These are phyloP conservation scores for Chloroceryle aenea DNA, from an alignment of 2,113 vertebrate species.

Conservation along the genomic window DNA sequence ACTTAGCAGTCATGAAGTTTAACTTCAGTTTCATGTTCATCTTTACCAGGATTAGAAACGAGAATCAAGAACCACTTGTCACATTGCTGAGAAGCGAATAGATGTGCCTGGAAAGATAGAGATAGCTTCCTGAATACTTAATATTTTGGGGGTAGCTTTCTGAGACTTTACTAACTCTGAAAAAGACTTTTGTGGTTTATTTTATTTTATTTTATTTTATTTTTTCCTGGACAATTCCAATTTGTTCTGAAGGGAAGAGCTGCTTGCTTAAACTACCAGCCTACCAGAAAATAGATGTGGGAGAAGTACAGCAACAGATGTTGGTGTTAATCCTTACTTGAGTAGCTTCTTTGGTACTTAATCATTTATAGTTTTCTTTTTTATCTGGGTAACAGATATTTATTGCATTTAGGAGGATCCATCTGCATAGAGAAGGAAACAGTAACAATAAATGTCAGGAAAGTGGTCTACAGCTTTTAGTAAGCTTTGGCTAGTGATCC, in stretches of 20 bases:
- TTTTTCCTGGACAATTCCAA: neutral
- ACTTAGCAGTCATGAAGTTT: neutral
- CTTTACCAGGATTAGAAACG: neutral
- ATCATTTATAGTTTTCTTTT: neutral
- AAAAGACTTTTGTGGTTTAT: neutral
- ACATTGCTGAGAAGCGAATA: neutral
- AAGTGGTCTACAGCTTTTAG: neutral
- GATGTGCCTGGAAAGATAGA: neutral
- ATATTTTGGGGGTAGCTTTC: neutral
- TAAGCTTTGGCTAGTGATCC: neutral
- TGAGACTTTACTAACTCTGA: neutral
- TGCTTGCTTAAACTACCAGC: neutral
- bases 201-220: neutral
- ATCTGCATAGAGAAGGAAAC: neutral
- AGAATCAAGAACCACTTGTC: neutral
- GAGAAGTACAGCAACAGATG: neutral
- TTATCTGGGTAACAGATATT: neutral
- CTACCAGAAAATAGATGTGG: neutral
- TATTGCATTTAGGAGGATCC: neutral
- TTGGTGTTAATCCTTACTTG: neutral
- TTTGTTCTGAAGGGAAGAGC: neutral
- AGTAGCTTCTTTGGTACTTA: neutral
- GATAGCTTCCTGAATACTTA: neutral
- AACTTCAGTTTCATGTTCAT: neutral
- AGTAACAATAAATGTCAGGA: neutral